A percentile compares a stretch with the other conserved stretches of the same genome.
Conservation (phyloP, 2,113 vertebrate species). For the Micronycteris hirsuta region DNA sequence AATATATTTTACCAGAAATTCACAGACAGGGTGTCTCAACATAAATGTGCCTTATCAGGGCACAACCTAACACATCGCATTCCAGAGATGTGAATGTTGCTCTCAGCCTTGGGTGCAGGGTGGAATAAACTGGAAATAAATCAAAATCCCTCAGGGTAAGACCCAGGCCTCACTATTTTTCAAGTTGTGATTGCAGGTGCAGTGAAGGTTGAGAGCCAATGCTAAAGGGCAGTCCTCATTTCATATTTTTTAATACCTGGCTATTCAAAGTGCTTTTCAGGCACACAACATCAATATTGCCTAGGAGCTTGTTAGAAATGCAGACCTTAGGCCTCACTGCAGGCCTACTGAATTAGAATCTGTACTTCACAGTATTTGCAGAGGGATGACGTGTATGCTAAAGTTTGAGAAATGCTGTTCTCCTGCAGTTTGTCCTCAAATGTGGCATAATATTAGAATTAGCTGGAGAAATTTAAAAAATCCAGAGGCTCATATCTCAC, state of each 20-base stretch:
- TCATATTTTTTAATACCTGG: background rate
- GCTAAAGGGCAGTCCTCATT: background rate
- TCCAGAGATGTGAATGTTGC: background rate
- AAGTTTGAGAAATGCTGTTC: background rate
- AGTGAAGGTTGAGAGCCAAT: background rate
- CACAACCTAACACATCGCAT: background rate
- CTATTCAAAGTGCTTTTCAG: background rate
- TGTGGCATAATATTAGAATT: background rate
- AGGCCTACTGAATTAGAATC: background rate
- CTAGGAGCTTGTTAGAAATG: background rate
- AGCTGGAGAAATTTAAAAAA: background rate
- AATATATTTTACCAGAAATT: background rate
- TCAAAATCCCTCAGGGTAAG: background rate
- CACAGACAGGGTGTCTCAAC: background rate
- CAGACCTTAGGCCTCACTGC: no score
- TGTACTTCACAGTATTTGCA: background rate
- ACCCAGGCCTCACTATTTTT: background rate
- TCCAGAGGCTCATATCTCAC: background rate
- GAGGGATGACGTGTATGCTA: background rate
- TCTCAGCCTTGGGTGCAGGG: background rate
- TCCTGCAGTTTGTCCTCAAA: background rate
- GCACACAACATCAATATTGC: background rate
- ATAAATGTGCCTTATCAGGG: background rate
- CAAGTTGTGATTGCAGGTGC: background rate
- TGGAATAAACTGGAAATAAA: background rate